Conservation (phyloP, 92 coral and sea anemone species). For the Hydrozoanthus gracilis region DNA sequence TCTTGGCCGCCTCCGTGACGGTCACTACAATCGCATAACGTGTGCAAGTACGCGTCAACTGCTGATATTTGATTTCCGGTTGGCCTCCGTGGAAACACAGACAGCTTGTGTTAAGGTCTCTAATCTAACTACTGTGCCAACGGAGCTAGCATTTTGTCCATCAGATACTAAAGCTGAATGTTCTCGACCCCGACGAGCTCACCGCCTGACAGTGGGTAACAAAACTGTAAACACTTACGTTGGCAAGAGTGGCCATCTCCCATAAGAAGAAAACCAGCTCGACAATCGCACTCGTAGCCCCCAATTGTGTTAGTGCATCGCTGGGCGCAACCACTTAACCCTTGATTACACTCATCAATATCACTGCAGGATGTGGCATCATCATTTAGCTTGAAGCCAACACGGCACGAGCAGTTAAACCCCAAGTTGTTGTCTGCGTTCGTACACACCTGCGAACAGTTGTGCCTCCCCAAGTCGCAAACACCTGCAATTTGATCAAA, state of each 20-base stretch:
- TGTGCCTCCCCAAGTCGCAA: conserved; percentile 34
- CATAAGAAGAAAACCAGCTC: conserved; percentile 37
- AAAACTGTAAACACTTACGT: background rate
- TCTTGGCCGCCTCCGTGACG: no score
- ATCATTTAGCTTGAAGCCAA: background rate
- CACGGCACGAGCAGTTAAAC: conserved; percentile 34
- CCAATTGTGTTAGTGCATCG: conserved; percentile 26
- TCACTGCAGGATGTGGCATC: conserved; percentile 7
- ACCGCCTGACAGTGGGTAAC: no score
- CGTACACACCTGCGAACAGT: conserved; percentile 29
- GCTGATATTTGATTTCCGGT: no score
- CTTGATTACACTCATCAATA: conserved; percentile 17
- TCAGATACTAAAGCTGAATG: no score
- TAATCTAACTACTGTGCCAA: no score
- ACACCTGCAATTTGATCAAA: background rate
- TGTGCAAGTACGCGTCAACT: no score
- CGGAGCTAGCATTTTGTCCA: no score
- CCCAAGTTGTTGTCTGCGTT: conserved; percentile 10
- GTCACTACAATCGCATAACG: no score
- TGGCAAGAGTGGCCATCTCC: conserved; percentile 31
- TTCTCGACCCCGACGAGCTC: no score
- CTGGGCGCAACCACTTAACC: background rate
- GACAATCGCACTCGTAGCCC: conserved; percentile 31
- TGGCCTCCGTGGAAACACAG: no score
- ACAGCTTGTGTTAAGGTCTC: no score